Evolutionary conservation across 2,888 invertebrate species (phyloP).

Genomic region (Mesopsocus fuscifrons): DNA sequence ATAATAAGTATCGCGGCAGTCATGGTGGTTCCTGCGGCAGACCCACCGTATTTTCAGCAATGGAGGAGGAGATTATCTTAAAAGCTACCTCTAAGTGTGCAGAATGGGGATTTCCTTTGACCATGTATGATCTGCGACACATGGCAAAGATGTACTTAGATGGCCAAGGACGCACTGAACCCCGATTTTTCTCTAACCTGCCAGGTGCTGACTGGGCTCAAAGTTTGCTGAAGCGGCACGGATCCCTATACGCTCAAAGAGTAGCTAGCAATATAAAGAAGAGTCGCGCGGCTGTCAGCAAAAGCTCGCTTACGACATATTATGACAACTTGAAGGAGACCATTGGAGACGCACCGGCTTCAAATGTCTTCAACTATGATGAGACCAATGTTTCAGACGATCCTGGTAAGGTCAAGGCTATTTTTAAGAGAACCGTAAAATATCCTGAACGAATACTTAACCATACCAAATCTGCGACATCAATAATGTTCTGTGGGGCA

Average conservation of each 20-base stretch:
- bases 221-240: not conserved
- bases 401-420: slow-evolving; percentile 19
- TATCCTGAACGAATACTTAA: slow-evolving; percentile 21
- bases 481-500: slow-evolving; percentile 22
- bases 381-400: slow-evolving; percentile 23
- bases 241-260: not conserved
- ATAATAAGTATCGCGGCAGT: not conserved
- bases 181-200: not conserved
- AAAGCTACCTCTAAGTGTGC: not conserved
- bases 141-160: not conserved
- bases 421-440: slow-evolving; percentile 19
- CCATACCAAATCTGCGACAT: slow-evolving; percentile 19
- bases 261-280: not conserved
- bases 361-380: slow-evolving; percentile 22
- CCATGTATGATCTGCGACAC: not conserved
- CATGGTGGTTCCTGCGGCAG: not conserved
- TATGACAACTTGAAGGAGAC: slow-evolving; percentile 16
- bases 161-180: not conserved
- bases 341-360: slow-evolving; percentile 15
- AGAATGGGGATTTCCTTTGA: not conserved
- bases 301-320: slow-evolving; percentile 11
- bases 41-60: not conserved
- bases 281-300: not conserved
- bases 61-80: not conserved
- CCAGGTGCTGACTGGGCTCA: not conserved